Base-by-base conservation (phyloP, 2,888 invertebrate species). In the Lepeophtheirus nordmannii region DNA sequence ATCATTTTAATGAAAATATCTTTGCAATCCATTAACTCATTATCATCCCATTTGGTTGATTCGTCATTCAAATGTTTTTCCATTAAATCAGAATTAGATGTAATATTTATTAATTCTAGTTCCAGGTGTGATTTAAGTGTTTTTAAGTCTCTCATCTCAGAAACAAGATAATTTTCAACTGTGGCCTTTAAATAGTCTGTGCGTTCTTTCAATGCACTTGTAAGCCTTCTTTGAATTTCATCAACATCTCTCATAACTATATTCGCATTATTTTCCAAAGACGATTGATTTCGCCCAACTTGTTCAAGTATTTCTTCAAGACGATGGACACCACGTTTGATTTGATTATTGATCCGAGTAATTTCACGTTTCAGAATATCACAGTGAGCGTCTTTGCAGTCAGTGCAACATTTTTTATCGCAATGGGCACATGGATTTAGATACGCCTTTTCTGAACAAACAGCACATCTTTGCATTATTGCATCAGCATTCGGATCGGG, bases 1-100 rank as follows among this genome's bases (percentile, higher is more conserved):
- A 96, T 87, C 17, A 94, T 94, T 76, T 91, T 91, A 23, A 92
- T 79, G 79, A 94, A 94, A 70, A 93, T 90, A 78, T 93, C 92
- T 78, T 96, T 96, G 67, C 92, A 88, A 73, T 92, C 91, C 80
- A 93, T 89, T 70, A 92, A 80, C 75, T 91, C 90, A 69, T 88
- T 86, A 72, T 92, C 89, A 72, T 93, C 90, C 86, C 92, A 90
- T 72, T 89, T 86, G 56, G 89, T 86, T 30, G 30, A 30, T 69
- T 72, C 72, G 62, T 73, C 73, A 41, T 70, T 70, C 60, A 74
- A 70, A 67, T 73, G 72, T 76, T 91, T 91, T 76, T 96, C 94
- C 62, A 91, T 90, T 73, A 93, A 81, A 76, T 96, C 94, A 78
- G 94, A 94, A 77, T 96, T 97, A 75, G 93, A 92, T 74, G 86